A percentile compares a stretch with the other conserved stretches of the same genome.
Conservation (phyloP, 23 tunicate species). For the Corella eumyota region DNA sequence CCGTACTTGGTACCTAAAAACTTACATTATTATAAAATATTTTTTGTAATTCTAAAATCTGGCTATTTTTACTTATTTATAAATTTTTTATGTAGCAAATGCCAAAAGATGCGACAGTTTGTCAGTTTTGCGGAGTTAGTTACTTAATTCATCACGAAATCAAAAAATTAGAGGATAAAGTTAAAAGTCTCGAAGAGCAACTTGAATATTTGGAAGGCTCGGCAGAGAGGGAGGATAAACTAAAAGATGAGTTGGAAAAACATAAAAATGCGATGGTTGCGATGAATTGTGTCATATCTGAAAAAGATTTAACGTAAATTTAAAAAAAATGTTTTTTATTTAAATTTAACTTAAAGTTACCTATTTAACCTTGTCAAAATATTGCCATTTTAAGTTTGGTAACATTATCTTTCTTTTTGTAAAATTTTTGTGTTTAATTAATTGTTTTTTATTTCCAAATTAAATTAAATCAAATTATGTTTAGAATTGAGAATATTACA, state of each 20-base stretch:
- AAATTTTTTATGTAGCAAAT: conserved; percentile 28
- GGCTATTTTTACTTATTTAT: no score
- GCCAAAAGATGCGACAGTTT: conserved; percentile 67
- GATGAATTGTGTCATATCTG: conserved; percentile 6
- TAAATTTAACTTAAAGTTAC: neutral
- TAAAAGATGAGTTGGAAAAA: conserved; percentile 57
- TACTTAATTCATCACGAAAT: conserved; percentile 93
- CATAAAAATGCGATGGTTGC: conserved; percentile 14
- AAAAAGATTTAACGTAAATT: conserved; percentile 46
- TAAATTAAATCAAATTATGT: no score
- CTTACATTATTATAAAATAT: no score
- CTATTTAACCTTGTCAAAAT: neutral
- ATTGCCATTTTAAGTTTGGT: no score
- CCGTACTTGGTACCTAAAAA: neutral
- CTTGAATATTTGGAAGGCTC: conserved; percentile 22
- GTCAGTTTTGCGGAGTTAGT: conserved; percentile 95
- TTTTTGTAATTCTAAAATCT: no score
- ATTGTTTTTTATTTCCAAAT: no score
- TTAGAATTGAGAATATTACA: conserved; percentile 23
- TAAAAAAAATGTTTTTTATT: neutral
- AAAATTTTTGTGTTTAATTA: no score
- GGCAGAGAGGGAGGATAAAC: conserved; percentile 27
- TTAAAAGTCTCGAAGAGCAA: conserved; percentile 47
- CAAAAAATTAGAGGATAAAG: conserved; percentile 64
- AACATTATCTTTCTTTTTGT: no score